A percentile compares a stretch with the other conserved stretches of the same genome.
Evolutionary conservation across 2,888 invertebrate species (phyloP).

Genomic region (Gandaritis pyraliata): DNA sequence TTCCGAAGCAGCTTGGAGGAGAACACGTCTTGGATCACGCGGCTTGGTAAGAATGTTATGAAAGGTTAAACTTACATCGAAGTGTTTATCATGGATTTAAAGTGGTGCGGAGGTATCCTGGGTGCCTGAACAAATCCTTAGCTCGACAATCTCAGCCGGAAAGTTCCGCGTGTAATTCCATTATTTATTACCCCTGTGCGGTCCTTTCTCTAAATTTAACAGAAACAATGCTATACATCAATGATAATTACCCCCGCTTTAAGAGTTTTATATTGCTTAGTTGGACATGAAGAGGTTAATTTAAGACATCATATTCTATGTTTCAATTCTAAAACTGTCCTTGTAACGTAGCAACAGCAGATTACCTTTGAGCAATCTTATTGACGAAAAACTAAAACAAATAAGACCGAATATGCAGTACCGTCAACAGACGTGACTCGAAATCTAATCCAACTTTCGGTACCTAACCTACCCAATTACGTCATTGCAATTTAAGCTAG

Average conservation of each 20-base stretch:
- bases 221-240: constrained; percentile 22
- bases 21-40: constrained; percentile 94
- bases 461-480: constrained; percentile 32
- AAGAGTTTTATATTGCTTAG: constrained; percentile 14
- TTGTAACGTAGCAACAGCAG: constrained; percentile 14
- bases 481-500: constrained; percentile 31
- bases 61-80: background rate
- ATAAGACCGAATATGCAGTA: constrained; percentile 31
- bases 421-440: constrained; percentile 36
- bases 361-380: constrained; percentile 20
- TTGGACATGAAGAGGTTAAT: constrained; percentile 16
- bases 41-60: constrained; percentile 88
- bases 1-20: constrained; percentile 96
- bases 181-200: constrained; percentile 11
- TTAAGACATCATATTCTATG: constrained; percentile 10
- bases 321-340: constrained; percentile 20
- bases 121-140: background rate
- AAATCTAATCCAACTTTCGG: constrained; percentile 29
- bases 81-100: background rate
- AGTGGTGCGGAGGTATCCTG: background rate
- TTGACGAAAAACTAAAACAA: constrained; percentile 32
- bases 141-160: constrained; percentile 8
- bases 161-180: constrained; percentile 19
- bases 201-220: constrained; percentile 13
- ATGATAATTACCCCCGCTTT: constrained; percentile 5